phyloP scores from a whole-genome alignment of 2,888 invertebrate genomes.

The Drosophila fulvimacula region DNA sequence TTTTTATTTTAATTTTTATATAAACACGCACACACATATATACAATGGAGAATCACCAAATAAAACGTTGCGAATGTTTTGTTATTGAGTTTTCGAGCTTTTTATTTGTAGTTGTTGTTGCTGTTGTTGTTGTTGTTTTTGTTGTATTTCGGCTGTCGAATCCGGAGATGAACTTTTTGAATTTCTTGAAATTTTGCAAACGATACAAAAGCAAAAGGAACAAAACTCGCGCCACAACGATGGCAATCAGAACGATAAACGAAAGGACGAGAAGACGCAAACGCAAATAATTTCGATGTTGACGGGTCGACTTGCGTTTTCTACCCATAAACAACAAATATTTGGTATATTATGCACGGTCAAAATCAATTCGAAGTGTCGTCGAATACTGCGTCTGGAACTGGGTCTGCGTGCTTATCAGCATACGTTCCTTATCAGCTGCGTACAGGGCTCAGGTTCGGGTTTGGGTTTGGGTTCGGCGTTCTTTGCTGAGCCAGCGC shows the following conservation, averaged over 20 bases:
- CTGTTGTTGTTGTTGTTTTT: slow-evolving; percentile 25
- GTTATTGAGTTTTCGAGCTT: slow-evolving; percentile 45
- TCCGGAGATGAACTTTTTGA: slow-evolving; percentile 63
- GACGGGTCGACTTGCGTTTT: slow-evolving; percentile 84
- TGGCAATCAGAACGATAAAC: slow-evolving; percentile 76
- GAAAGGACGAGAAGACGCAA: slow-evolving; percentile 83
- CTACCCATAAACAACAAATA: slow-evolving; percentile 84
- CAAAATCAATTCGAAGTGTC: slow-evolving; percentile 66
- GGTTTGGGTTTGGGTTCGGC: slow-evolving; percentile 34
- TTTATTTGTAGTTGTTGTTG: slow-evolving; percentile 20
- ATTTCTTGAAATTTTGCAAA: slow-evolving; percentile 76
- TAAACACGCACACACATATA: slow-evolving; percentile 31
- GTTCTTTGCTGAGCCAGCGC: slow-evolving; percentile 60
- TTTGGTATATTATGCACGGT: slow-evolving; percentile 68
- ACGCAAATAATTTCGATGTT: slow-evolving; percentile 85
- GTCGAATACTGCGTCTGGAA: slow-evolving; percentile 21
- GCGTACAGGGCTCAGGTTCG: slow-evolving; percentile 51
- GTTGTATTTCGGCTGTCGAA: slow-evolving; percentile 32
- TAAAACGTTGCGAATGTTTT: slow-evolving; percentile 59
- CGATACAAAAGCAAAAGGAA: slow-evolving; percentile 81
- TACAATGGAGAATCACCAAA: slow-evolving; percentile 49
- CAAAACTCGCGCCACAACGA: slow-evolving; percentile 74
- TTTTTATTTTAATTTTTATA: slow-evolving; percentile 13
- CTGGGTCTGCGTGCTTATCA: slow-evolving; percentile 65
- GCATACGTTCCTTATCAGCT: slow-evolving; percentile 68